Evolutionary conservation across 2,888 invertebrate species (phyloP).

Genomic region (Pandemis corylana): DNA sequence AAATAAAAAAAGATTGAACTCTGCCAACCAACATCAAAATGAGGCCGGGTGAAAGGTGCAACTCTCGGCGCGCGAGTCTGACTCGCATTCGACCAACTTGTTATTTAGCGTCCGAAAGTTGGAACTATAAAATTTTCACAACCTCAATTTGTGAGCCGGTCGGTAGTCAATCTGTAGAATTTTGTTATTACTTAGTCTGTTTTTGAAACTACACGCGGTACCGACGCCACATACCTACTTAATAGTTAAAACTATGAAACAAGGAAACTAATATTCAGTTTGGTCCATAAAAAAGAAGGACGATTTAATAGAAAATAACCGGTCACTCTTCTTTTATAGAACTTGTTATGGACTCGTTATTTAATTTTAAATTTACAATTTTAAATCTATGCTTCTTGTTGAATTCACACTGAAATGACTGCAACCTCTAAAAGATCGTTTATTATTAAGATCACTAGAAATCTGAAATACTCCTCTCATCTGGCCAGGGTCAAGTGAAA

Average conservation of each 20-base stretch:
- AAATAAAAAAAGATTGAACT: too few species aligned
- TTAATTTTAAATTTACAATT: too few species aligned
- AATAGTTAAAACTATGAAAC: too few species aligned
- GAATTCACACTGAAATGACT: not conserved
- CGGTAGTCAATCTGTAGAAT: not conserved
- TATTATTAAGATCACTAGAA: not conserved
- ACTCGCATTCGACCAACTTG: not conserved
- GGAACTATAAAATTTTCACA: not conserved
- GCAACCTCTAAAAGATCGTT: not conserved
- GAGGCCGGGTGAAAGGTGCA: too few species aligned
- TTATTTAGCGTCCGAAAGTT: not conserved
- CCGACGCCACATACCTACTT: too few species aligned
- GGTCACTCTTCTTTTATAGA: too few species aligned
- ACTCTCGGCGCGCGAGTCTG: too few species aligned
- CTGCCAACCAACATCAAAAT: too few species aligned
- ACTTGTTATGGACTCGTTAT: too few species aligned
- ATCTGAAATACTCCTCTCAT: slow-evolving; percentile 5
- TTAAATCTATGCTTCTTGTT: not conserved
- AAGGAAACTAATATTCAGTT: too few species aligned
- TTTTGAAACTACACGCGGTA: not conserved
- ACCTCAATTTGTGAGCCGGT: not conserved
- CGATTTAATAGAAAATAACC: too few species aligned
- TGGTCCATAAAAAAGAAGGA: too few species aligned
- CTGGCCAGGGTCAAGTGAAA: slow-evolving; percentile 13
- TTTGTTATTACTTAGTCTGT: not conserved